Base-by-base conservation (phyloP, 2,797 vertebrate genomes). In the Oophaga sylvatica region DNA sequence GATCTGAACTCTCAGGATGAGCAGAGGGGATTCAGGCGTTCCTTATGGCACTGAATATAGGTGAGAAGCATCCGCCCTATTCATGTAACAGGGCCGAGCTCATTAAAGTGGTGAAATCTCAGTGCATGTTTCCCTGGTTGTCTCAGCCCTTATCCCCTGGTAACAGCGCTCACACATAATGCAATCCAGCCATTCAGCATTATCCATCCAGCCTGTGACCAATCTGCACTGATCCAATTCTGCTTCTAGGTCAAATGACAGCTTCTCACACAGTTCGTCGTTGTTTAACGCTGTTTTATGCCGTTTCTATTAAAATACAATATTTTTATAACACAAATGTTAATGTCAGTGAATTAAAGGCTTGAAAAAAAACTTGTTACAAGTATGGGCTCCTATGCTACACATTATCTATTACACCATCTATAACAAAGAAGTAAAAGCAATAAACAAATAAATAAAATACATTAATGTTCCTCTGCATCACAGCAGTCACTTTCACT, bases 161-260 rank as follows among this genome's bases (percentile, higher is more conserved):
- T 77, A 77, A 77, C 75, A 77, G 75, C 8, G 75, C 75, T 77
- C n/a, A 22, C 48, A 76, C 73, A 77, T 56, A 77, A 77, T 77
- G 48, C 75, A 53, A 77, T 77, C 48, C 75, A 77, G 75, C 75
- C 75, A 77, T 77, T 77, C 75, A 77, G 75, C 75, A 77, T 48
- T 53, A 77, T 77, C 45, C 75, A 56, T 16, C 45, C 75, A 15
- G 75, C 75, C 75, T 77, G 75, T 77, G 75, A 77, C 75, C 22
- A 77, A 77, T 77, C 75, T 77, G 75, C 75, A 56, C 75, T 77
- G 75, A 77, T 77, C 75, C 48, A 56, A 17, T 77, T 77, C 75
- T 56, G 53, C 75, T 77, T 77, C 75, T 77, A 77, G 75, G 75
- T 77, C 75, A 77, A 77, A 77, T 56, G 75, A 77, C 75, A 77